Evolutionary conservation across 2,113 vertebrate genomes (phyloP).

Genomic region (Lepus timidus): DNA sequence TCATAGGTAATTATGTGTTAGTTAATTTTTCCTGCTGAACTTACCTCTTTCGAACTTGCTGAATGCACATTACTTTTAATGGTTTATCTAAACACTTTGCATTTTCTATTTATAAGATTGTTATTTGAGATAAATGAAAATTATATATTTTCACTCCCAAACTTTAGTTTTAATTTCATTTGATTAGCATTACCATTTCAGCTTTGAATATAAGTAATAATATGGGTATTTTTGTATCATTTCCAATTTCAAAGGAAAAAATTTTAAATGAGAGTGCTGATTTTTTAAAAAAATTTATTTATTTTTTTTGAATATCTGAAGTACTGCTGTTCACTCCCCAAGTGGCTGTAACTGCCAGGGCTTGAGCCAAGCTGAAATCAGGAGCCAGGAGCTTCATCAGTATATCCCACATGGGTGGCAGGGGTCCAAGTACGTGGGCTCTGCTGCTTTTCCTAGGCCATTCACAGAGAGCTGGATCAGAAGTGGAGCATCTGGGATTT

Average conservation of each 20-base stretch:
- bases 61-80: neutral
- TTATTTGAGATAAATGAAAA: neutral
- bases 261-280: neutral
- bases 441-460: no score
- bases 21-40: neutral
- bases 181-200: neutral
- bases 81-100: neutral
- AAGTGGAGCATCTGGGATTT: no score
- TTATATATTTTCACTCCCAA: neutral
- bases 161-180: neutral
- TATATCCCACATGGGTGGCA: no score
- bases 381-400: no score
- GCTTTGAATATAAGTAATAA: slow-evolving; percentile 1
- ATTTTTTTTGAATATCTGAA: no score
- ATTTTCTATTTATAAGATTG: neutral
- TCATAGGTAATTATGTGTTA: neutral
- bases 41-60: neutral
- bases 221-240: neutral
- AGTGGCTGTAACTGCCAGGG: no score
- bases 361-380: no score
- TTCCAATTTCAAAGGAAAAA: neutral
- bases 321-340: no score
- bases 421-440: no score
- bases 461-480: no score
- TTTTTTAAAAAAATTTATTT: no score